Evolutionary conservation across 2,113 vertebrate species (phyloP).

Genomic region (Lipotes vexillifer): DNA sequence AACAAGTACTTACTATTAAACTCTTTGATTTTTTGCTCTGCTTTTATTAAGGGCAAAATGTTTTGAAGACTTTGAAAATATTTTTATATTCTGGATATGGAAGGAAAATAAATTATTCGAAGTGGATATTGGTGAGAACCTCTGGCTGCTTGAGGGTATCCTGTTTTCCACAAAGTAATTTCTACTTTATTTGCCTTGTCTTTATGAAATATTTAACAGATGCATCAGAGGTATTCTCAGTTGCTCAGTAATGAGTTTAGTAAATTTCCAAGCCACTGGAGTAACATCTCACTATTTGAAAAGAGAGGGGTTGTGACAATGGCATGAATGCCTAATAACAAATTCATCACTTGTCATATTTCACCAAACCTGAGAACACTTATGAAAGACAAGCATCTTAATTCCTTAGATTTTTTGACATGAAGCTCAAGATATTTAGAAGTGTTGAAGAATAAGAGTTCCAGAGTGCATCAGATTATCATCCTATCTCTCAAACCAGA

Average conservation of each 20-base stretch:
- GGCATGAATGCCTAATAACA: neutral
- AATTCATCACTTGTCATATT: conserved; percentile 14
- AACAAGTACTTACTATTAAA: neutral
- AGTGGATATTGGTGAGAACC: neutral
- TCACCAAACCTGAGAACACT: conserved; percentile 5
- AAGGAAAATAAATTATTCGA: conserved; percentile 38
- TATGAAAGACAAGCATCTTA: conserved; percentile 5
- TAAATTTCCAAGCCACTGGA: conserved; percentile 30
- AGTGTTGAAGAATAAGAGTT: neutral
- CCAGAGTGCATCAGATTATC: neutral
- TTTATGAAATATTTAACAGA: conserved; percentile 48
- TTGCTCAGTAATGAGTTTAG: neutral
- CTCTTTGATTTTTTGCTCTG: neutral
- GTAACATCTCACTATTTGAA: conserved; percentile 15
- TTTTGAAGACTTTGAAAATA: neutral
- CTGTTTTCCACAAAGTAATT: conserved; percentile 2
- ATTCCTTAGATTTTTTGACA: neutral
- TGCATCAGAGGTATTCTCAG: neutral
- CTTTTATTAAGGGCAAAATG: neutral
- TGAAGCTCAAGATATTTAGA: neutral
- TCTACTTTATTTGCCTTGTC: conserved; percentile 24
- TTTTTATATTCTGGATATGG: neutral
- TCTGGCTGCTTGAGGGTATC: neutral
- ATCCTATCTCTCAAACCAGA: neutral
- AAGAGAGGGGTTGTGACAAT: neutral